Evolutionary conservation across 2,113 vertebrate genomes (phyloP).

Genomic region (Leucosticte australis): DNA sequence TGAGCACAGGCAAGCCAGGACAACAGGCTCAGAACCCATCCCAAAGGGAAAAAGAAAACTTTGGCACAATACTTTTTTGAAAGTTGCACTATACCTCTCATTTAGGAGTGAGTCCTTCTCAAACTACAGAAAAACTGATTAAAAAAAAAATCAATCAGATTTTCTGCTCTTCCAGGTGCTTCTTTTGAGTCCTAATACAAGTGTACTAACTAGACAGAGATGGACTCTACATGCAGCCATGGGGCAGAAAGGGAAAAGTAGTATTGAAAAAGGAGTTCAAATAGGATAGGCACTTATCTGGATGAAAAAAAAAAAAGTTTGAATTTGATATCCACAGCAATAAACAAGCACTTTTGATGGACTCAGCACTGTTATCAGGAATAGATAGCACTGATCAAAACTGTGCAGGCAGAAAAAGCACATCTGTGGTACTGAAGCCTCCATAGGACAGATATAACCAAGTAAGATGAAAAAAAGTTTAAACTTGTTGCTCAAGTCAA

Average conservation of each 20-base stretch:
- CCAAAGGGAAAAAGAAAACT: neutral
- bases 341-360: neutral
- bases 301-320: neutral
- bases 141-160: neutral
- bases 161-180: neutral
- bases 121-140: neutral
- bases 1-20: neutral
- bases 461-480: neutral
- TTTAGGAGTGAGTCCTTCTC: neutral
- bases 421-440: neutral
- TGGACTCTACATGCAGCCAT: accelerated
- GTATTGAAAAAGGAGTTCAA: neutral
- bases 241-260: neutral
- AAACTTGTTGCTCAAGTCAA: neutral
- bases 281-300: neutral
- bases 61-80: neutral
- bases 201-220: neutral
- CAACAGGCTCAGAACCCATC: neutral
- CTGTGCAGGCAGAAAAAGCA: neutral
- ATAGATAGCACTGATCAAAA: neutral
- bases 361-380: neutral
- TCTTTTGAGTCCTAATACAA: neutral
- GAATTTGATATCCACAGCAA: neutral
- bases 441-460: neutral
- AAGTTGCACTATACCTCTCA: neutral